Conservation (phyloP, 2,888 invertebrate species). For the Philopedon plagiatum region DNA sequence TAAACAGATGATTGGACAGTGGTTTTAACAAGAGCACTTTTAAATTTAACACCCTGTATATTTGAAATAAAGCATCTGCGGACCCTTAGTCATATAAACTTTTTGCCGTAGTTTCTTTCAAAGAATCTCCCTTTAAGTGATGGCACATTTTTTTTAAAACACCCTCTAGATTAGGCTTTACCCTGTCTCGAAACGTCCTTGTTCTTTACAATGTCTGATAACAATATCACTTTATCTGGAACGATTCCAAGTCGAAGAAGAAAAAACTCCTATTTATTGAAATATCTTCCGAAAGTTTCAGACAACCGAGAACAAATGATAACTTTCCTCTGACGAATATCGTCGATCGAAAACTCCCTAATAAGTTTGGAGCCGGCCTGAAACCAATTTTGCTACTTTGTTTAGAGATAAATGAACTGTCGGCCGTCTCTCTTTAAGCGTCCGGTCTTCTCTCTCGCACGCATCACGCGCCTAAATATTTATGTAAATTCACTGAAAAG, state of each 20-base stretch:
- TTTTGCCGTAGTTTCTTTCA: no score
- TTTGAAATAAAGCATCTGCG: no score
- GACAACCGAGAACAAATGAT: background rate
- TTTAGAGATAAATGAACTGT: constrained; percentile 48
- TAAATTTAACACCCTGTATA: no score
- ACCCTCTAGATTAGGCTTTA: no score
- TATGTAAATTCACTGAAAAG: constrained; percentile 35
- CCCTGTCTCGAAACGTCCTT: no score
- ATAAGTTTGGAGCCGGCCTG: constrained; percentile 32
- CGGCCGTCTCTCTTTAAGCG: constrained; percentile 34
- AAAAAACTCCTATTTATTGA: background rate
- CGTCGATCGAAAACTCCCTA: constrained; percentile 25
- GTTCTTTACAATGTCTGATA: no score
- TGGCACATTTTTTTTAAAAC: no score
- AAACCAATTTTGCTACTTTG: constrained; percentile 47
- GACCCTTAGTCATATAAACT: no score
- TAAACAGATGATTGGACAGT: no score
- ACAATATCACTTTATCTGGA: background rate
- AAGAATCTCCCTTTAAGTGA: no score
- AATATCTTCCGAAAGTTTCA: background rate
- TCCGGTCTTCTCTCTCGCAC: constrained; percentile 28
- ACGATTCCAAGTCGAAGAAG: background rate
- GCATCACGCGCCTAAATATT: constrained; percentile 21
- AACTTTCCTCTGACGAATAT: background rate
- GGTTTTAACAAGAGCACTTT: no score